Evolutionary conservation across 2,888 invertebrate genomes (phyloP), one percentile per base, ranked within the genome.

Genomic region (Patella caerulea): DNA sequence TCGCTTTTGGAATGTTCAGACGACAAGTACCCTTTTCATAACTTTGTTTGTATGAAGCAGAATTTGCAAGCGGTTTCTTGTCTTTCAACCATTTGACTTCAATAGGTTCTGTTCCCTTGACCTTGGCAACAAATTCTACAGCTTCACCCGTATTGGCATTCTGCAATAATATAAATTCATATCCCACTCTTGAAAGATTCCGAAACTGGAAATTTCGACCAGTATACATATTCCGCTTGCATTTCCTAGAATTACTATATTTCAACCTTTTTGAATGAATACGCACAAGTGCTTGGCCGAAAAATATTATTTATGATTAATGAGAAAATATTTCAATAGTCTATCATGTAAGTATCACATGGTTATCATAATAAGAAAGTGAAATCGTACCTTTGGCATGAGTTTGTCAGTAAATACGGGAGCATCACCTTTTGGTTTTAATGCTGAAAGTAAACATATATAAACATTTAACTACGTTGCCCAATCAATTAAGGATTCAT

Each of bases 1-100:
- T 94, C 76, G 95, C 94, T 71, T 95, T 95, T 83, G 94, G 94
- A 84, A 98, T 96, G 80, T 94, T 95, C 14, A 98, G 92, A 81
- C 95, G 94, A 71, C 86, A 86, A 24, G 82, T 83, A 45, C 88
- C 88, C 45, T 86, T 85, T 52, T 85, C 84, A 77, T 85, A 89
- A 24, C 95, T 94, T 45, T 95, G 95, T 86, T 94, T 95, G 14
- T 95, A 93, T 76, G 96, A 96, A 19, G 95, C 95, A 0, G 96
- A 94, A 84, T 96, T 95, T 83, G 94, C 95, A 52, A 98, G 94
- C 14, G 95, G 93, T 52, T 95, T 95, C 2, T 94, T 94, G 83
- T 94, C 92, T 73, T 88, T 88, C 29, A 79, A 84, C 91, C 91
- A 91, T 17, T 83, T 84, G 52, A 86, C 85, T 29, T 86, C 86